phyloP scores from a whole-genome alignment of 2,113 vertebrate genomes.

The Dermatemys mawii region DNA sequence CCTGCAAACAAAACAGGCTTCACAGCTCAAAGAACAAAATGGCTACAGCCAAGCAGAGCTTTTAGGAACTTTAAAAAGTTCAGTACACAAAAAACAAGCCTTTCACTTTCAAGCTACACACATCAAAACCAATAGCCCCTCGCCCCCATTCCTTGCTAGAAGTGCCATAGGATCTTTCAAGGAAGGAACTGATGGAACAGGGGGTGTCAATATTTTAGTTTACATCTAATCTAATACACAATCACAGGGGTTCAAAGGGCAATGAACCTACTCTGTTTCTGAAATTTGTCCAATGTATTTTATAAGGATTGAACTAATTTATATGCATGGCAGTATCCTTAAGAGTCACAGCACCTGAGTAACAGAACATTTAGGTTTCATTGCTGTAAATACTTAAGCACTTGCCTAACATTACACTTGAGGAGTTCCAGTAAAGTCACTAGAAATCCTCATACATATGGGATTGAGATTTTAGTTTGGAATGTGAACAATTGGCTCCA shows the following conservation, averaged over 20 bases:
- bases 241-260: neutral
- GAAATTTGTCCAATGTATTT: neutral
- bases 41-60: neutral
- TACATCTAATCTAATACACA: neutral
- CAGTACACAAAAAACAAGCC: neutral
- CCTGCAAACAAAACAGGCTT: neutral
- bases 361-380: neutral
- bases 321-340: neutral
- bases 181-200: neutral
- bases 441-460: neutral
- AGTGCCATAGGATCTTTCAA: neutral
- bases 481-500: neutral
- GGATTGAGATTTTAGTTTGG: neutral
- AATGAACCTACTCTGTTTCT: neutral
- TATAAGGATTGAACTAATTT: too few relatives aligned
- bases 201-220: neutral
- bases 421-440: neutral
- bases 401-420: neutral
- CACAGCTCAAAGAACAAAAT: neutral
- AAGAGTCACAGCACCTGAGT: neutral
- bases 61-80: neutral
- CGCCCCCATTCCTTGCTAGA: neutral
- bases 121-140: neutral
- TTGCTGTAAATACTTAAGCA: neutral
- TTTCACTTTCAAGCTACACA: neutral